Evolutionary conservation across 1,140 invertebrate genomes (phyloP).

Genomic region (Eulimnadia texana): DNA sequence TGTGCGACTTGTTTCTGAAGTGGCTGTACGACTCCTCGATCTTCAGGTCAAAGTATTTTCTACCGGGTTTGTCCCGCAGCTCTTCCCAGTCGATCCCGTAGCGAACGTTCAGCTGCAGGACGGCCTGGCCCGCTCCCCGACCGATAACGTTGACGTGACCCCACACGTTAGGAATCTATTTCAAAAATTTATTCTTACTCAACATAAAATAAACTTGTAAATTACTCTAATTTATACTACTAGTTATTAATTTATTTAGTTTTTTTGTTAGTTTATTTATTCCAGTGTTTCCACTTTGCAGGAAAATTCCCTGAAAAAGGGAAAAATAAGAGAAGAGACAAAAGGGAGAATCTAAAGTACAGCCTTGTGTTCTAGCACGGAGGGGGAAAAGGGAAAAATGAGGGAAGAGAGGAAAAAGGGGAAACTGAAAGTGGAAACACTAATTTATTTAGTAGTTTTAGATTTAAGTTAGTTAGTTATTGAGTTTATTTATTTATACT

Average conservation of each 20-base stretch:
- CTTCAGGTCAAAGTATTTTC: constrained; percentile 32
- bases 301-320: too few relatives aligned
- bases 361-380: too few relatives aligned
- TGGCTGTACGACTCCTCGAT: constrained; percentile 32
- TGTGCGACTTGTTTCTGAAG: constrained; percentile 39
- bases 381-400: too few relatives aligned
- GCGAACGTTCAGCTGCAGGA: constrained; percentile 38
- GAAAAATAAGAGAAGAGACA: too few relatives aligned
- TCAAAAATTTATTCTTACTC: constrained; percentile 11
- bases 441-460: too few relatives aligned
- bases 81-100: constrained; percentile 38
- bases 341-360: too few relatives aligned
- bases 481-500: background rate
- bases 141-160: constrained; percentile 38
- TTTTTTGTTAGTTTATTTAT: background rate
- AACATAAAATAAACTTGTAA: background rate
- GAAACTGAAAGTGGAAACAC: too few relatives aligned
- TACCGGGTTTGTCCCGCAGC: constrained; percentile 33
- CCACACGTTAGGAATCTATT: constrained; percentile 36
- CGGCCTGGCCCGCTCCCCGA: constrained; percentile 39
- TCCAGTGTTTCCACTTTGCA: too few relatives aligned
- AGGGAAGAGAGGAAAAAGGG: too few relatives aligned
- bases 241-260: background rate
- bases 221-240: background rate
- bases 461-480: too few relatives aligned